A percentile compares a stretch with the other conserved stretches of the same genome.
Conservation (phyloP, 1,140 invertebrate genomes). For the Stegodyphus dumicola region DNA sequence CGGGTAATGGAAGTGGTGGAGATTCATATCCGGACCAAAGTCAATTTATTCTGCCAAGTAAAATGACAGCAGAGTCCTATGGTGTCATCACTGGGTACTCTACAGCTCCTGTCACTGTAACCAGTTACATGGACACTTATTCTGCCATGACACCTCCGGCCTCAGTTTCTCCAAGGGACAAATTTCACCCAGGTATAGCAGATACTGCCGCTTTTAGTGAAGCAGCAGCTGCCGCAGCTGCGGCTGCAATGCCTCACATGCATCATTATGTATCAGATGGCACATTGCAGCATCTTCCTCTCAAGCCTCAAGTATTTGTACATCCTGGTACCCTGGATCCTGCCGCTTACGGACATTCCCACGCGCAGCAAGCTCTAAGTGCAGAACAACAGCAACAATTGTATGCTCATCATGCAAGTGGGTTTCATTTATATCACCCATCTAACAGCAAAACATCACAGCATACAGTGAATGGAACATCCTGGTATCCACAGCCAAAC, state of each 20-base stretch:
- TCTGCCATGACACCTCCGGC: conserved; percentile 94
- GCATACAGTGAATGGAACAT: conserved; percentile 72
- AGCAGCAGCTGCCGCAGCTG: conserved; percentile 58
- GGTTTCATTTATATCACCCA: conserved; percentile 89
- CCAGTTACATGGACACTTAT: conserved; percentile 67
- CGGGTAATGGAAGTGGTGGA: conserved; percentile 11
- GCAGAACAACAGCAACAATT: conserved; percentile 78
- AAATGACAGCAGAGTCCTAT: conserved; percentile 46
- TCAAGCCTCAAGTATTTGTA: conserved; percentile 80
- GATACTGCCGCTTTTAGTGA: conserved; percentile 70
- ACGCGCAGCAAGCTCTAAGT: conserved; percentile 34
- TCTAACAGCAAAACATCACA: conserved; percentile 71
- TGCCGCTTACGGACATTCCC: conserved; percentile 38
- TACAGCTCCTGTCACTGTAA: conserved; percentile 2
- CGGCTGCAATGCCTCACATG: conserved; percentile 50
- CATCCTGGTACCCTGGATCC: conserved; percentile 62
- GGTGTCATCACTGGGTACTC: conserved; percentile 64
- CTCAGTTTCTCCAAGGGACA: conserved; percentile 91
- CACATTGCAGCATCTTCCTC: conserved; percentile 79
- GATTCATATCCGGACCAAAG: conserved; percentile 48
- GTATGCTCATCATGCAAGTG: conserved; percentile 80
- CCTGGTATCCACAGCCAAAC: conserved; percentile 80
- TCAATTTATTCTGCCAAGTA: conserved; percentile 49
- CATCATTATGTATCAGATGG: conserved; percentile 61
- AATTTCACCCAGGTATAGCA: conserved; percentile 71